Base-by-base conservation (phyloP, 2,888 invertebrate genomes). In the Argyresthia goedartella region DNA sequence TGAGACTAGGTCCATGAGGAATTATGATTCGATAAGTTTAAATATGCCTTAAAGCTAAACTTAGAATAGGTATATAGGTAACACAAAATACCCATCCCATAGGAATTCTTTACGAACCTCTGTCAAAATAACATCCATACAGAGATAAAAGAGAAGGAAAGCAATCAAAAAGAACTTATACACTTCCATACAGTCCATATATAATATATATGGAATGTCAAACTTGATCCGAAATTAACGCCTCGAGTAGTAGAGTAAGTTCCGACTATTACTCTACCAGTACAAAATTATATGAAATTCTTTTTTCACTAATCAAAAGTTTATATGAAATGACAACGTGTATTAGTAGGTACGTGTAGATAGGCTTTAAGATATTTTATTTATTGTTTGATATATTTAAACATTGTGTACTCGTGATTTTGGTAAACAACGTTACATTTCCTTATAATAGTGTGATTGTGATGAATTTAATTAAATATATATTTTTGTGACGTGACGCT, bases 1-100 rank as follows among this genome's bases (percentile, higher is more conserved):
- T 3, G 87, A 87, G 51, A 76, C 69, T 4, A 64, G 86, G 41
- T 81, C 82, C 0, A 61, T 82, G 57, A 71, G 86, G 53, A 86
- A 85, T 56, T 87, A 75, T 62, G 87, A 87, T 56, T 81, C 80
- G n/a, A 82, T 87, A 53, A 87, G 87, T 61, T 67, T 87, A 4
- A 87, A 87, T 62, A 76, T 87, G 82, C 84, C 87, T 54, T 46
- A 15, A 44, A 14, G 11, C 4, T 14, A 44, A 16, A 8, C 13
- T 39, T n/a, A 39, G 8, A 39, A 39, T 9, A 36, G 36, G n/a
- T n/a, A n/a, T n/a, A n/a, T n/a, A n/a, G n/a, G n/a, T n/a, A n/a
- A n/a, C n/a, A n/a, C n/a, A n/a, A n/a, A n/a, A n/a, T n/a, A n/a
- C n/a, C 36, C 36, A 36, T 4, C n/a, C 8, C 8, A 9, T 3